phyloP scores from a whole-genome alignment of 2,797 vertebrate species.

The Microcaecilia unicolor region DNA sequence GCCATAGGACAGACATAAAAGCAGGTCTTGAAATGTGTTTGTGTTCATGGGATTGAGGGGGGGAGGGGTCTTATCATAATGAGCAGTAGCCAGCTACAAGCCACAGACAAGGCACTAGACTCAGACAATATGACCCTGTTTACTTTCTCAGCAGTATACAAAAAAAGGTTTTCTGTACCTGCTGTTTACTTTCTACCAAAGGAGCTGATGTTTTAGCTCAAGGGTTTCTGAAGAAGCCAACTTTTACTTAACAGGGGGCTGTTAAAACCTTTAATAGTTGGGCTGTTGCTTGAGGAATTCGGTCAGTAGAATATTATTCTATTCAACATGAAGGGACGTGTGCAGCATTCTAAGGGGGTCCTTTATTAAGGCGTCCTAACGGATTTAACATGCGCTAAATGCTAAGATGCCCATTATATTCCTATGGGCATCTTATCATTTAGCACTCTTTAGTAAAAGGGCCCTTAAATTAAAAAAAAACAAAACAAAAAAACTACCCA shows the following conservation, averaged over 20 bases:
- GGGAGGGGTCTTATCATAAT: slow-evolving; percentile 39
- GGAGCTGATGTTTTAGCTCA: neutral
- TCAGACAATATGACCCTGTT: slow-evolving; percentile 29
- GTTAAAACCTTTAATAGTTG: neutral
- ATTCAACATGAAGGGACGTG: too few relatives aligned
- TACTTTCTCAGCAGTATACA: slow-evolving; percentile 27
- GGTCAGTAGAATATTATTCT: too few relatives aligned
- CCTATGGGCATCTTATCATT: too few relatives aligned
- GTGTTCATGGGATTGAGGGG: too few relatives aligned
- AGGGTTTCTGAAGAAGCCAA: neutral
- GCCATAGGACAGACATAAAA: slow-evolving; percentile 39
- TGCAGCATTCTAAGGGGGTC: too few relatives aligned
- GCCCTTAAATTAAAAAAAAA: too few relatives aligned
- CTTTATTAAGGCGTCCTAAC: too few relatives aligned
- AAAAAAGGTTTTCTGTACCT: slow-evolving; percentile 25
- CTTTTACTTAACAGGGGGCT: slow-evolving; percentile 2
- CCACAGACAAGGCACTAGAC: slow-evolving; percentile 22
- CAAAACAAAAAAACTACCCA: too few relatives aligned
- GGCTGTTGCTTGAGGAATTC: too few relatives aligned
- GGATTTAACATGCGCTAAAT: too few relatives aligned
- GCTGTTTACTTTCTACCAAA: slow-evolving; percentile 27
- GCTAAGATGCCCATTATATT: too few relatives aligned
- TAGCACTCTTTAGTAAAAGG: too few relatives aligned
- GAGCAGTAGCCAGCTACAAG: slow-evolving; percentile 32
- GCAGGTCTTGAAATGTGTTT: slow-evolving; percentile 27